A percentile compares a stretch with the other conserved stretches of the same genome.
These are phyloP conservation scores for Lagodon rhomboides DNA, from an alignment of 2,797 vertebrate species.

Conservation along the genomic window DNA sequence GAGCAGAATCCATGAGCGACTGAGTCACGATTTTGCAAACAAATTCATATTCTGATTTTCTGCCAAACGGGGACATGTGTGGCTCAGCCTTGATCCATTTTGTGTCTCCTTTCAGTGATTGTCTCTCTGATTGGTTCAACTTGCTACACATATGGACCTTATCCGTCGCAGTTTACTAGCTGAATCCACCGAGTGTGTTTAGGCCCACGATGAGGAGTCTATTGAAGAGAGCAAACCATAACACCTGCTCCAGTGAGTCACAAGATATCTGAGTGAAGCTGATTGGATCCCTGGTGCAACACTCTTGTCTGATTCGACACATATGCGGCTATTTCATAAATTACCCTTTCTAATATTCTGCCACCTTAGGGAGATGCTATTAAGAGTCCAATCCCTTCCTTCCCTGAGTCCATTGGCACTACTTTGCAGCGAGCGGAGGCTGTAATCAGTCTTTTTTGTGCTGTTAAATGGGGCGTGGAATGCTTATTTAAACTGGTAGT, in stretches of 20 bases:
- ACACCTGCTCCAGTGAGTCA: slow-evolving; percentile 68
- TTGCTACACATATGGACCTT: slow-evolving; percentile 35
- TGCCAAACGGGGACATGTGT: slow-evolving; percentile 13
- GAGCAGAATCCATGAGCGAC: background rate
- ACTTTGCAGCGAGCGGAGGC: slow-evolving; percentile 44
- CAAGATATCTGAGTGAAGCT: slow-evolving; percentile 43
- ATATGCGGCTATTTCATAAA: slow-evolving; percentile 53
- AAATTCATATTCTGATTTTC: slow-evolving; percentile 34
- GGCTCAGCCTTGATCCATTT: slow-evolving; percentile 7
- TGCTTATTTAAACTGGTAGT: slow-evolving; percentile 77
- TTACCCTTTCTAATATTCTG: slow-evolving; percentile 53
- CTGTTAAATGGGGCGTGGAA: slow-evolving; percentile 75
- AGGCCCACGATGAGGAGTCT: slow-evolving; percentile 41
- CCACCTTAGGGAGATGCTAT: slow-evolving; percentile 49
- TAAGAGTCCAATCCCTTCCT: slow-evolving; percentile 43
- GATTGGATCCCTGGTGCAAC: slow-evolving; percentile 48
- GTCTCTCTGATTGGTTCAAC: slow-evolving; percentile 19
- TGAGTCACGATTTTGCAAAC: background rate
- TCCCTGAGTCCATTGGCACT: slow-evolving; percentile 45
- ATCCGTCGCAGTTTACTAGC: slow-evolving; percentile 37
- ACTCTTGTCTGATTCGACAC: slow-evolving; percentile 42
- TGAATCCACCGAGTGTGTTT: slow-evolving; percentile 44
- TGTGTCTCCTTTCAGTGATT: slow-evolving; percentile 16
- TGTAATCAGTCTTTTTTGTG: slow-evolving; percentile 62
- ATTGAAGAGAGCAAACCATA: slow-evolving; percentile 63